A percentile compares a stretch with the other conserved stretches of the same genome.
These are phyloP conservation scores for Idaea straminata DNA, from an alignment of 2,888 invertebrate species.

Conservation along the genomic window DNA sequence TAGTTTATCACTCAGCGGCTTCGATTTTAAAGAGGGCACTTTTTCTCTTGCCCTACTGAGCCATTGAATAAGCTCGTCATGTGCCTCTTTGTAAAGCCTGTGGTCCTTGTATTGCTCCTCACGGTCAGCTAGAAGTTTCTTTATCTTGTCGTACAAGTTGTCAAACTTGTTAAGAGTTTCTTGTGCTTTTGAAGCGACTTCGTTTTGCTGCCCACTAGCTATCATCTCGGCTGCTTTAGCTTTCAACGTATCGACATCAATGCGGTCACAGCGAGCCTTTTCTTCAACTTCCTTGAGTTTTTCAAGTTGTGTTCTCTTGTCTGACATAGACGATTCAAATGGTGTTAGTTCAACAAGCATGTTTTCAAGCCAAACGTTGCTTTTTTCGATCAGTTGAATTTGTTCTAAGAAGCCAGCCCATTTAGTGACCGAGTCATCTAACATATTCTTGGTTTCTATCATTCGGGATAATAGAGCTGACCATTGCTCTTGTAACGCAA, in stretches of 20 bases:
- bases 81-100: conserved; percentile 93
- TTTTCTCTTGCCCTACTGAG: conserved; percentile 92
- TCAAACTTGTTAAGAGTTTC: conserved; percentile 92
- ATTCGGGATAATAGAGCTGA: conserved; percentile 91
- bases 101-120: conserved; percentile 94
- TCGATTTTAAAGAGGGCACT: conserved; percentile 91
- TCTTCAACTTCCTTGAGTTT: conserved; percentile 92
- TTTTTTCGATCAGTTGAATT: conserved; percentile 91
- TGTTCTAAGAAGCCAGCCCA: conserved; percentile 95
- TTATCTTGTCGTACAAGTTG: conserved; percentile 86
- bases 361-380: conserved; percentile 88
- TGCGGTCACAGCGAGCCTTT: conserved; percentile 92
- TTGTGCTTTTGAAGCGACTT: conserved; percentile 91
- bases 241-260: conserved; percentile 92
- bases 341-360: conserved; percentile 86
- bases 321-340: conserved; percentile 89
- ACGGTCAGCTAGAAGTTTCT: conserved; percentile 87
- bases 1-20: conserved; percentile 90
- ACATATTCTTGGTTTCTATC: conserved; percentile 92
- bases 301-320: conserved; percentile 92
- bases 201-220: conserved; percentile 90
- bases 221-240: conserved; percentile 92
- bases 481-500: conserved; percentile 94
- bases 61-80: conserved; percentile 94
- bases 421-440: conserved; percentile 94